These are phyloP conservation scores for Leptinotarsa rubiginosa DNA, from an alignment of 2,888 invertebrate genomes.

Conservation along the genomic window DNA sequence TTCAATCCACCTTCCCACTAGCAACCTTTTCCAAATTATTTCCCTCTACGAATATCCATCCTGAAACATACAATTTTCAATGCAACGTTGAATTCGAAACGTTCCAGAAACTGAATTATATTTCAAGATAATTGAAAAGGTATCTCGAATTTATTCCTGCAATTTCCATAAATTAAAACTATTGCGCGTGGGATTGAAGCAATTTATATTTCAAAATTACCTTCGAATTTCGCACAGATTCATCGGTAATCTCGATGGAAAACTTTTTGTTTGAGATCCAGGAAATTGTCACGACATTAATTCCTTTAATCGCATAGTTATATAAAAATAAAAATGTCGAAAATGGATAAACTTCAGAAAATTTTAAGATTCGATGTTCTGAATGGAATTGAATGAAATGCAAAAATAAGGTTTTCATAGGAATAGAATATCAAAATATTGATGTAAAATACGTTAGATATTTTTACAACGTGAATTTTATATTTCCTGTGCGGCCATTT, in stretches of 20 bases:
- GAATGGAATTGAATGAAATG: neutral
- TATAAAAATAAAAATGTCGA: neutral
- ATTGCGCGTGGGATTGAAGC: slow-evolving; percentile 25
- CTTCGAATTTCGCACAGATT: slow-evolving; percentile 35
- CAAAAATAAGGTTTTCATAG: neutral
- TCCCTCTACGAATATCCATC: slow-evolving; percentile 16
- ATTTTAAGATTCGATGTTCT: neutral
- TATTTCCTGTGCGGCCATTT: neutral
- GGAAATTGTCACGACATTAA: neutral
- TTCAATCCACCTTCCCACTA: neutral
- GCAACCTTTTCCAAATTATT: neutral
- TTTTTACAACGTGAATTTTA: neutral
- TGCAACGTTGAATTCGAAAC: slow-evolving; percentile 28
- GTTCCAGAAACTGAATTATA: slow-evolving; percentile 27
- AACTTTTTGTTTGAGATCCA: neutral
- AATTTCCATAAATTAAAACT: slow-evolving; percentile 41
- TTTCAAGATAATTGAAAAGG: slow-evolving; percentile 39
- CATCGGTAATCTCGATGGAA: slow-evolving; percentile 24
- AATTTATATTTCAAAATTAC: slow-evolving; percentile 38
- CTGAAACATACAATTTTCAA: slow-evolving; percentile 24
- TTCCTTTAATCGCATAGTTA: neutral
- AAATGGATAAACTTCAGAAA: neutral
- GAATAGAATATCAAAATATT: neutral
- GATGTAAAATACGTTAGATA: neutral
- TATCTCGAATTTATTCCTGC: slow-evolving; percentile 35